phyloP scores from a whole-genome alignment of 2,888 invertebrate genomes.

The Chrysodeixis includens region DNA sequence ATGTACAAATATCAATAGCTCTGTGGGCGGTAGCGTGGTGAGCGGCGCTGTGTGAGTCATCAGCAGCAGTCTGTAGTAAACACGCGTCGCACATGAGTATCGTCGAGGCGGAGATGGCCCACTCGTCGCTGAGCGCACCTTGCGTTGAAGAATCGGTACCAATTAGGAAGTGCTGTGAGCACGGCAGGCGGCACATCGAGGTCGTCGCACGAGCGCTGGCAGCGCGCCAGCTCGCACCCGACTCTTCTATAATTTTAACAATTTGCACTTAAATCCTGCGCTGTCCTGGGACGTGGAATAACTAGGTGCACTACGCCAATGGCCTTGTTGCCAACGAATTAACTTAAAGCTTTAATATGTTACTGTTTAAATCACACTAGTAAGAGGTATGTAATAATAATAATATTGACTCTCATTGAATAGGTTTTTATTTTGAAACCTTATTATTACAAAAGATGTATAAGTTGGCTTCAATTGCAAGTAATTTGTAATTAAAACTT shows the following conservation, averaged over 20 bases:
- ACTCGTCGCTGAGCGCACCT: constrained; percentile 40
- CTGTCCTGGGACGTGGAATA: constrained; percentile 42
- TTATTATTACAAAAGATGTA: background rate
- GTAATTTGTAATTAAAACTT: background rate
- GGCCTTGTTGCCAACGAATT: constrained; percentile 34
- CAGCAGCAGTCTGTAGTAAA: constrained; percentile 49
- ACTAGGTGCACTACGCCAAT: constrained; percentile 18
- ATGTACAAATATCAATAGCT: constrained; percentile 47
- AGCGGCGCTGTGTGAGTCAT: constrained; percentile 59
- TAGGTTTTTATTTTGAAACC: no score
- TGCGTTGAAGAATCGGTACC: constrained; percentile 65
- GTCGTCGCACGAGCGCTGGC: constrained; percentile 76
- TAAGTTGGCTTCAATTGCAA: constrained; percentile 3
- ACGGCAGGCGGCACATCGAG: constrained; percentile 59
- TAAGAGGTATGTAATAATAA: no score
- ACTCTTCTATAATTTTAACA: constrained; percentile 76
- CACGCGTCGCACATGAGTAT: constrained; percentile 50
- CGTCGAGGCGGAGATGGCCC: constrained; percentile 54
- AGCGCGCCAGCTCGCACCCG: constrained; percentile 68
- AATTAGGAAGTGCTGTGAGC: constrained; percentile 70
- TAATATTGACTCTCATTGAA: no score
- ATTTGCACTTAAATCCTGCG: constrained; percentile 70
- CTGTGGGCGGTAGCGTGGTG: constrained; percentile 52
- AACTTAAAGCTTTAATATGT: constrained; percentile 16
- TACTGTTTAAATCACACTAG: constrained; percentile 34